Conservation (phyloP, 2,113 vertebrate genomes). For the Microcebus ravelobensis region DNA sequence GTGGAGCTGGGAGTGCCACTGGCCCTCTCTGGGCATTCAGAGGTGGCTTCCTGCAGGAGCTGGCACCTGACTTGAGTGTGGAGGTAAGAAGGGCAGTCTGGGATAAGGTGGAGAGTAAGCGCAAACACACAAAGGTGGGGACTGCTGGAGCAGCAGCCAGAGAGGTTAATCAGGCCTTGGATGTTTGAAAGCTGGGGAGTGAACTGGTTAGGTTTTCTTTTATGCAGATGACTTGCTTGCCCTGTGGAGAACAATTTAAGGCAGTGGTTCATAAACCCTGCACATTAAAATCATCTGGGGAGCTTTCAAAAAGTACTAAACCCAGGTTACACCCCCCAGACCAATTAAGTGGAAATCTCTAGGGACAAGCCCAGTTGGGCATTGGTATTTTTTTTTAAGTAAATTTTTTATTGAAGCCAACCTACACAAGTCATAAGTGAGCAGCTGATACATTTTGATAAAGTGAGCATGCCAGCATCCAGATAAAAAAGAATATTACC, state of each 20-base stretch:
- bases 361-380: neutral
- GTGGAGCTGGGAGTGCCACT: neutral
- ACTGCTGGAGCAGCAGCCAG: neutral
- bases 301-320: neutral
- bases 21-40: neutral
- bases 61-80: neutral
- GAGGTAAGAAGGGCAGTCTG: neutral
- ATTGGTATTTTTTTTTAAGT: neutral
- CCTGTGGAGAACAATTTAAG: neutral
- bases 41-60: neutral
- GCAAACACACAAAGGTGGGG: neutral
- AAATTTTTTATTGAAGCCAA: neutral
- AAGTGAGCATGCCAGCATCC: neutral
- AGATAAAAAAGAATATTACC: neutral
- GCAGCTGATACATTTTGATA: neutral
- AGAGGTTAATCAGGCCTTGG: neutral
- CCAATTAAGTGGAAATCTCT: neutral
- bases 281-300: neutral
- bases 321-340: neutral
- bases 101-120: neutral
- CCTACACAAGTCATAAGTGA: neutral
- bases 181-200: neutral
- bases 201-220: conserved; percentile 2
- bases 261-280: neutral
- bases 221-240: neutral